Evolutionary conservation across 2,797 vertebrate species (phyloP).

Genomic region (Onychomys arenicola): DNA sequence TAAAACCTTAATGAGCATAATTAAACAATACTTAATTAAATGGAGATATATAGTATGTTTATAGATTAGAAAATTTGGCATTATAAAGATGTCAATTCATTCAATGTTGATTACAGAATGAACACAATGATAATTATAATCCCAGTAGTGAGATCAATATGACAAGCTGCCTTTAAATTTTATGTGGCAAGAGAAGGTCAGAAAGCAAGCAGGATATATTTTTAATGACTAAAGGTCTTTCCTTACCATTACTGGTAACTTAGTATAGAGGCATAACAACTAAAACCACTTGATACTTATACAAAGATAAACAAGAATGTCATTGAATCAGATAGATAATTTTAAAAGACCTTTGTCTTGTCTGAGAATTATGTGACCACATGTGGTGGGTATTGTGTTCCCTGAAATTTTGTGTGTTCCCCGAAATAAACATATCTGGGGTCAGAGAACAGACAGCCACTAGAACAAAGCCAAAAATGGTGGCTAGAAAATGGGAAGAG

Average conservation of each 20-base stretch:
- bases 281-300: constrained; percentile 34
- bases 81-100: constrained; percentile 16
- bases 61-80: not conserved
- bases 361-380: not conserved
- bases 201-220: constrained; percentile 1
- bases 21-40: constrained; percentile 29
- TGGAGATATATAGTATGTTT: not conserved
- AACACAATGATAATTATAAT: constrained; percentile 10
- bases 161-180: constrained; percentile 29
- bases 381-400: too few relatives aligned
- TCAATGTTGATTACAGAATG: not conserved
- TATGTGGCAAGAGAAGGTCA: not conserved
- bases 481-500: too few relatives aligned
- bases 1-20: not conserved
- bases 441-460: too few relatives aligned
- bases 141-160: not conserved
- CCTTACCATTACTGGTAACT: not conserved
- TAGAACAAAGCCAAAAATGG: too few relatives aligned
- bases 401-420: too few relatives aligned
- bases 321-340: not conserved
- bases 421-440: too few relatives aligned
- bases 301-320: not conserved
- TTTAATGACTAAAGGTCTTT: not conserved
- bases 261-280: constrained; percentile 19
- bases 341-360: not conserved